Evolutionary conservation across 2,888 invertebrate species (phyloP), one percentile per base, ranked within the genome.

Genomic region (Tethea ocularis): DNA sequence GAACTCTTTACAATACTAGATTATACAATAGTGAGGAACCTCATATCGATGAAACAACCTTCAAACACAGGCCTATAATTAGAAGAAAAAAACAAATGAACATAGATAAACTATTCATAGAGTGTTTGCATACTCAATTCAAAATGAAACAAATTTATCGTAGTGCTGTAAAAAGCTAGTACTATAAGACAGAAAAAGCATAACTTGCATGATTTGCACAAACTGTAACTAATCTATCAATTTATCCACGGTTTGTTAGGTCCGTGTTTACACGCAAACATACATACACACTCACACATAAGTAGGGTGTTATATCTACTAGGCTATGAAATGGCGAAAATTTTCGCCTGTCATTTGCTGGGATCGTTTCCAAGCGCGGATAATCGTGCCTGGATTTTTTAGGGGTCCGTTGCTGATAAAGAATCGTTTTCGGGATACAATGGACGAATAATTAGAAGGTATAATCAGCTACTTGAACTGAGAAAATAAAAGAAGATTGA

Each of bases 231-330:
- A 89, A 91, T 91, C 90, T 88, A 92, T 91, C 89, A 90, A 87
- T 85, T 91, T 88, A 87, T 80, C 78, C 84, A 91, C 80, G 91
- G 89, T 86, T 91, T 84, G 91, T 91, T 92, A 91, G 83, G 78
- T 81, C 72, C 84, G 80, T 75, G 15, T 20, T n/a, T n/a, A 2
- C n/a, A 54, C 54, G n/a, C n/a, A n/a, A n/a, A 22, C 54, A 22
- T 29, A 54, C 22, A 54, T 62, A 61, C 62, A 52, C 46, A 58
- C 56, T 58, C 60, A 58, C 64, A 71, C 75, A 58, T 70, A 71
- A 67, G 60, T 63, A 68, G 71, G 74, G 75, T 79, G 74, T 72
- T 62, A 67, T 72, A 69, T 29, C 53, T 13, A 54, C 33, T 36
- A 7, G 46, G 33, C 76, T 82, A 78, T 87, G 85, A 84, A 74